phyloP scores from a whole-genome alignment of 2,797 vertebrate species.

The Oreochromis mossambicus region DNA sequence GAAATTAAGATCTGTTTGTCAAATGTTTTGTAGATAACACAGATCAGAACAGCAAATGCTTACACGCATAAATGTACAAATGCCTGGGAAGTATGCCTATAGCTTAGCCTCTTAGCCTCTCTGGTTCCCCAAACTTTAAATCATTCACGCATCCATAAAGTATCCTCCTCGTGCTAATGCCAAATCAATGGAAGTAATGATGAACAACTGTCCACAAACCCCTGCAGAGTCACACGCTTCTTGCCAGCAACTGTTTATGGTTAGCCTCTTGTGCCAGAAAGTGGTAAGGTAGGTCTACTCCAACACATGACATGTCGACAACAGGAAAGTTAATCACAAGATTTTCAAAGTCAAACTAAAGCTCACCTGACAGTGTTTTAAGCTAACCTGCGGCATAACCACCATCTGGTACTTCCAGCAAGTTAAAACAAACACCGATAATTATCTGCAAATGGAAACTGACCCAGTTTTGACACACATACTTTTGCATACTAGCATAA shows the following conservation, averaged over 20 bases:
- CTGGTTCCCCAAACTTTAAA: slow-evolving; percentile 43
- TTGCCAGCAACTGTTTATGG: background rate
- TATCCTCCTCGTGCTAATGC: slow-evolving; percentile 33
- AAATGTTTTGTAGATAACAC: background rate
- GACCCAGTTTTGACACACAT: slow-evolving; percentile 47
- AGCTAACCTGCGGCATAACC: slow-evolving; percentile 4
- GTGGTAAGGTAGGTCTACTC: background rate
- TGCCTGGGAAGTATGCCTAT: slow-evolving; percentile 51
- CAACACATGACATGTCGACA: background rate
- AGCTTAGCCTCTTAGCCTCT: slow-evolving; percentile 8
- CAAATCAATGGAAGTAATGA: slow-evolving; percentile 34
- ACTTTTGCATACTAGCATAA: slow-evolving; percentile 21
- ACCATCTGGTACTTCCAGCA: slow-evolving; percentile 46
- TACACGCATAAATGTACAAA: slow-evolving; percentile 14
- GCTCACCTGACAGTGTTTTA: slow-evolving; percentile 29
- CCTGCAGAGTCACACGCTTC: background rate
- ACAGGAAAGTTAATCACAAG: background rate
- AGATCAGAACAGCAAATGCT: background rate
- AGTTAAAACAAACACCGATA: slow-evolving; percentile 58
- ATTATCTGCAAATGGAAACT: slow-evolving; percentile 62
- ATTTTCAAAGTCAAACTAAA: slow-evolving; percentile 13
- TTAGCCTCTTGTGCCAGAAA: background rate
- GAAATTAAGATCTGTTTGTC: background rate
- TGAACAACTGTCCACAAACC: slow-evolving; percentile 12
- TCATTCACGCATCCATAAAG: slow-evolving; percentile 42